Conservation (phyloP, 2,888 invertebrate species). For the Lobophora halterata region DNA sequence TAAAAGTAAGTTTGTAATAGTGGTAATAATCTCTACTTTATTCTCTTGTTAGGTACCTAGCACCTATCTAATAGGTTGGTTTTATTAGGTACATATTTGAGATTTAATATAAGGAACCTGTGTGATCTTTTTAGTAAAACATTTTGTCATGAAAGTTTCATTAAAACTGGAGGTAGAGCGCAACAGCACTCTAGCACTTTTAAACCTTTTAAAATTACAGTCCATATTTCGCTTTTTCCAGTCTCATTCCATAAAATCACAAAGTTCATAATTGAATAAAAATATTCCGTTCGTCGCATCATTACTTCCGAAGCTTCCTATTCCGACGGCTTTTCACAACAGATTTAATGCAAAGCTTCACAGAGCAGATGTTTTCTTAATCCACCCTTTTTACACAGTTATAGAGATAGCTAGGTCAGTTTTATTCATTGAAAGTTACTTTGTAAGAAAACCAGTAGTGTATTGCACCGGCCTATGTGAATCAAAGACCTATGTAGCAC, state of each 20-base stretch:
- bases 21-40: too few relatives aligned
- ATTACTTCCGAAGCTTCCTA: conserved; percentile 37
- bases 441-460: too few relatives aligned
- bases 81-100: too few relatives aligned
- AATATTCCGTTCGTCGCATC: conserved; percentile 31
- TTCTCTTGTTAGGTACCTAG: too few relatives aligned
- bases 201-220: conserved; percentile 1
- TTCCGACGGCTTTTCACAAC: conserved; percentile 41
- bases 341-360: conserved; percentile 42
- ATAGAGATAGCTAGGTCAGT: conserved; percentile 1
- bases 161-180: too few relatives aligned
- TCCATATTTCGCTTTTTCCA: conserved; percentile 4
- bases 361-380: conserved; percentile 35
- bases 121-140: too few relatives aligned
- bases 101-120: too few relatives aligned
- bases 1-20: too few relatives aligned
- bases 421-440: neutral
- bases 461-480: too few relatives aligned
- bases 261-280: conserved; percentile 12
- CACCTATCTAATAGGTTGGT: too few relatives aligned
- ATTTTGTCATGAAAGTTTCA: too few relatives aligned
- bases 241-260: conserved; percentile 5
- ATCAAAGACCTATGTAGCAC: too few relatives aligned
- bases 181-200: neutral
- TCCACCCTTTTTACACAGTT: conserved; percentile 32